A percentile compares a stretch with the other conserved stretches of the same genome.
phyloP scores from a whole-genome alignment of 2,797 vertebrate species.

The Tapirus indicus region DNA sequence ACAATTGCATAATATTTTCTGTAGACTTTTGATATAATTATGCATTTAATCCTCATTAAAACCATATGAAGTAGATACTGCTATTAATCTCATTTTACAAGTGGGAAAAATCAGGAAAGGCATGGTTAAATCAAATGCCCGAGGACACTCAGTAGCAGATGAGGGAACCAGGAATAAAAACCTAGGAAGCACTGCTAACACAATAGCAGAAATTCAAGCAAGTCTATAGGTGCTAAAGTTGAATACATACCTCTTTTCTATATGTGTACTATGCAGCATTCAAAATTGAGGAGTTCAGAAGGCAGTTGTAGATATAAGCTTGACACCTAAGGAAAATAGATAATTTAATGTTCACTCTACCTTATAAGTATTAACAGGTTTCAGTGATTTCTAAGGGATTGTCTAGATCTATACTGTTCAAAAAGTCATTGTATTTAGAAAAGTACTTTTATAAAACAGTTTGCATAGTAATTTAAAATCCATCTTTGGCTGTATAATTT shows the following conservation, averaged over 20 bases:
- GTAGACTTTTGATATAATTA: neutral
- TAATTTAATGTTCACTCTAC: neutral
- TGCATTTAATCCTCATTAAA: neutral
- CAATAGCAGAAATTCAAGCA: neutral
- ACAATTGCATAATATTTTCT: neutral
- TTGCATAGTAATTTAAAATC: neutral
- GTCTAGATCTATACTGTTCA: neutral
- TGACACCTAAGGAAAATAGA: neutral
- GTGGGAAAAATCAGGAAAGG: neutral
- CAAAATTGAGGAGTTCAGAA: neutral
- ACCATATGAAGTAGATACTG: neutral
- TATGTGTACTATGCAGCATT: neutral
- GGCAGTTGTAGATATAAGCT: neutral
- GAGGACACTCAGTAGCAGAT: neutral
- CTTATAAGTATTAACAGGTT: neutral
- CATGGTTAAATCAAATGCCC: neutral
- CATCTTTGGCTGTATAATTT: neutral
- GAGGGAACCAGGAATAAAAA: neutral
- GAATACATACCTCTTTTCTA: neutral
- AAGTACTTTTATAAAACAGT: neutral
- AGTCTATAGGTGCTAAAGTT: no score
- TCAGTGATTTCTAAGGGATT: neutral
- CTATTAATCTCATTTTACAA: neutral
- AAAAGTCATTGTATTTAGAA: neutral
- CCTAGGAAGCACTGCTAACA: neutral